A percentile compares a stretch with the other conserved stretches of the same genome.
These are phyloP conservation scores for Luperina testacea DNA, from an alignment of 2,888 invertebrate species.

Conservation along the genomic window DNA sequence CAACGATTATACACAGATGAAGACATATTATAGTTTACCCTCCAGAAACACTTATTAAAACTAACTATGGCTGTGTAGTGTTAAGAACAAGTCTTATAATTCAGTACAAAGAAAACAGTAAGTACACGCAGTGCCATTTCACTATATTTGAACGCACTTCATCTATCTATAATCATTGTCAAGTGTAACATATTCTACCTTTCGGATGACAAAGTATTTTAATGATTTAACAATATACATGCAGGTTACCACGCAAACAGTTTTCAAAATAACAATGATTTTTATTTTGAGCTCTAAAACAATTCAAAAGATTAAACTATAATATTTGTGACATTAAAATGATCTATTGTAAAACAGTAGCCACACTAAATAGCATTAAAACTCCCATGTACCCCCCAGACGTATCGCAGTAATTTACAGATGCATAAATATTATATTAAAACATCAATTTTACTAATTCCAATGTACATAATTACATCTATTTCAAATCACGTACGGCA, in stretches of 20 bases:
- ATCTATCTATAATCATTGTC: conserved; percentile 52
- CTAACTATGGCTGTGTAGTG: conserved; percentile 41
- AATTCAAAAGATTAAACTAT: conserved; percentile 32
- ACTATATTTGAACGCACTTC: conserved; percentile 35
- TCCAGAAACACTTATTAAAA: conserved; percentile 24
- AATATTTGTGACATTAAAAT: conserved; percentile 58
- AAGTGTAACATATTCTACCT: conserved; percentile 33
- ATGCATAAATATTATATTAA: conserved; percentile 58
- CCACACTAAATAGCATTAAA: conserved; percentile 29
- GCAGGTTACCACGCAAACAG: conserved; percentile 31
- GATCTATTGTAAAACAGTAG: conserved; percentile 37
- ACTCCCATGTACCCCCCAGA: conserved; percentile 44
- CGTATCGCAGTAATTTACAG: conserved; percentile 50
- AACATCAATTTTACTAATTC: conserved; percentile 60
- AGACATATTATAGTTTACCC: conserved; percentile 19
- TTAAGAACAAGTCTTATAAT: conserved; percentile 19
- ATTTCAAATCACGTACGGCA: conserved; percentile 69
- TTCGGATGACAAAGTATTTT: conserved; percentile 33
- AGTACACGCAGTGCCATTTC: conserved; percentile 31
- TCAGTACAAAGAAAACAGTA: conserved; percentile 38
- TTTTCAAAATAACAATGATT: conserved; percentile 48
- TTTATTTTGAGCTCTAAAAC: conserved; percentile 56
- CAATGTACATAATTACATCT: conserved; percentile 63
- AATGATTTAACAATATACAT: conserved; percentile 36
- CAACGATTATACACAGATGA: conserved; percentile 53